Evolutionary conservation across 2,888 invertebrate genomes (phyloP), one percentile per base, ranked within the genome.

Genomic region (Netelia virgata): DNA sequence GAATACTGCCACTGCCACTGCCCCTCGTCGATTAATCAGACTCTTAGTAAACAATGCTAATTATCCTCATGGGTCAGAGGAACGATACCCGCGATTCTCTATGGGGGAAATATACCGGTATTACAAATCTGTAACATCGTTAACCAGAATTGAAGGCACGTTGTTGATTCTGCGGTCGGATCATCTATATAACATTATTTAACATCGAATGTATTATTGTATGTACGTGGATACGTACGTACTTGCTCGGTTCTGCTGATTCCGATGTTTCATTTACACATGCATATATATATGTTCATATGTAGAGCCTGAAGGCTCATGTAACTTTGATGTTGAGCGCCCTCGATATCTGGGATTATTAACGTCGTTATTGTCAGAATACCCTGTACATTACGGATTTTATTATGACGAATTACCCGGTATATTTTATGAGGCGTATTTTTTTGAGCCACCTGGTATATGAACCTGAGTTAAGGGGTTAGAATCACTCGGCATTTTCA

Each of bases 41-140:
- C 88, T 89, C 90, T 91, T 88, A 87, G 88, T 90, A 92, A 92
- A 92, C 91, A 91, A 90, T 90, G 90, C 89, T 92, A 92, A 92
- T 92, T 92, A 90, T 91, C 88, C 90, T 87, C 86, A 86, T 85
- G 82, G 73, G 74, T 74, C 55, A 69, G 75, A 77, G 75, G 64
- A 79, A 73, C 57, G 80, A 78, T 83, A 79, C 72, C 61, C 82
- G 66, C 63, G 86, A 86, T 81, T 84, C 86, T 86, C 82, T 78
- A 87, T 63, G 79, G 85, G 87, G 86, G 86, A 57, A 83, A 55
- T 76, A 88, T 86, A 88, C 76, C 82, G 84, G 86, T 86, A 88
- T 89, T 89, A 88, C 85, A 88, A 90, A 90, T 91, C 89, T 89
- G 90, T 90, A 90, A 90, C 90, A 86, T 88, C 85, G 88, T 89